Evolutionary conservation across 2,888 invertebrate species (phyloP).

Genomic region (Xestobium rufovillosum): DNA sequence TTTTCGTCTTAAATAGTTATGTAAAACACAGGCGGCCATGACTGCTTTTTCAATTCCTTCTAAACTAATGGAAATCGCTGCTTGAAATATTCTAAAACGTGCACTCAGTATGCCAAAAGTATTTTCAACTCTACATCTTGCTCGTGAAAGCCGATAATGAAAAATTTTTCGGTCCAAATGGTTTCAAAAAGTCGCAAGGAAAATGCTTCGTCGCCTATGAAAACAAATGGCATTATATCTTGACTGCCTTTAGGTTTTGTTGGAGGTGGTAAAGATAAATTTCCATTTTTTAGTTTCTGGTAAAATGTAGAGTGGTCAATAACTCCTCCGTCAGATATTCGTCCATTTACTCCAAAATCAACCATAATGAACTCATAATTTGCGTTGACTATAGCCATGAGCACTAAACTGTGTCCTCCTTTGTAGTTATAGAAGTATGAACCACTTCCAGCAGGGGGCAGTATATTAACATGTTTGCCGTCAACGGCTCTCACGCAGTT

Average conservation of each 20-base stretch:
- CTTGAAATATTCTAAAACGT: constrained; percentile 10
- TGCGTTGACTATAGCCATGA: too few relatives aligned
- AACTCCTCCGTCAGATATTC: constrained; percentile 9
- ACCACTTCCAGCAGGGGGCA: constrained; percentile 6
- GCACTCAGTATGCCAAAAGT: constrained; percentile 8
- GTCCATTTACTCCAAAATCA: constrained; percentile 7
- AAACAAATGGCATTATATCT: constrained; percentile 7
- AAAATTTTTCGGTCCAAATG: constrained; percentile 8
- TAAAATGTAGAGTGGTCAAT: constrained; percentile 5
- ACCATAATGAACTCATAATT: constrained; percentile 5
- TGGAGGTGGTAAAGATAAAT: constrained; percentile 6
- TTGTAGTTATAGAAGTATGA: constrained; percentile 7
- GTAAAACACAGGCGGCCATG: constrained; percentile 10
- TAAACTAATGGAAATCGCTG: constrained; percentile 6
- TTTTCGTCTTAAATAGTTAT: constrained; percentile 8
- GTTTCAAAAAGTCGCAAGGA: constrained; percentile 9
- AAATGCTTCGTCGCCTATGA: constrained; percentile 11
- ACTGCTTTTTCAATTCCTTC: constrained; percentile 8
- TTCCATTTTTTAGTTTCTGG: constrained; percentile 7
- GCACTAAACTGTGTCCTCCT: constrained; percentile 4
- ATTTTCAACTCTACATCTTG: constrained; percentile 9
- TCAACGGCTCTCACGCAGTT: constrained; percentile 5
- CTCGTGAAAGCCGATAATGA: constrained; percentile 8
- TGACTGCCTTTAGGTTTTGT: constrained; percentile 5
- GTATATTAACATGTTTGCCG: too few relatives aligned